A percentile compares a stretch with the other conserved stretches of the same genome.
Evolutionary conservation across 2,888 invertebrate species (phyloP).

Genomic region (Geotrupes spiniger): DNA sequence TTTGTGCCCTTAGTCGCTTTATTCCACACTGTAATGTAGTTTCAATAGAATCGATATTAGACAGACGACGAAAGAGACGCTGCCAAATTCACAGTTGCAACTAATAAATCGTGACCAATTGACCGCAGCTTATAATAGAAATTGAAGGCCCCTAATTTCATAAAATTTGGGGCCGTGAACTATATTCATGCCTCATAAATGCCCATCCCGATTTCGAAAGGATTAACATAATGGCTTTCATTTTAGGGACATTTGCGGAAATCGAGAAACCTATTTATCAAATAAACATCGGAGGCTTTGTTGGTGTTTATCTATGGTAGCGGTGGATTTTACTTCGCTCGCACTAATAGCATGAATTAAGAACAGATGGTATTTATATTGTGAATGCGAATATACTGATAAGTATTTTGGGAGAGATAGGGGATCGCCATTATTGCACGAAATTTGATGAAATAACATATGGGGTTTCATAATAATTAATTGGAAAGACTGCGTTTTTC

Average conservation of each 20-base stretch:
- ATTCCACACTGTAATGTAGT: slow-evolving; percentile 4
- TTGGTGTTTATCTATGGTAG: slow-evolving; percentile 3
- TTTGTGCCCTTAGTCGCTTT: too few species aligned
- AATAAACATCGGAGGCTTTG: slow-evolving; percentile 4
- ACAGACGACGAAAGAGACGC: slow-evolving; percentile 2
- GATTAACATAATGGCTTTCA: slow-evolving; percentile 15
- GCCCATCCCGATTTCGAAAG: slow-evolving; percentile 9
- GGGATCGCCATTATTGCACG: background rate
- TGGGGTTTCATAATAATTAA: background rate
- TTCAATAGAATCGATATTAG: slow-evolving; percentile 5
- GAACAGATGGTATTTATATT: slow-evolving; percentile 2
- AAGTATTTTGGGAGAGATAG: background rate
- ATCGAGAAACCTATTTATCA: slow-evolving; percentile 10
- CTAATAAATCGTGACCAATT: slow-evolving; percentile 12
- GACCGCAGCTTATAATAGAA: background rate
- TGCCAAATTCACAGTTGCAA: slow-evolving; percentile 6
- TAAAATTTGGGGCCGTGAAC: slow-evolving; percentile 3
- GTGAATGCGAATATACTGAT: background rate
- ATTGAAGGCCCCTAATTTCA: slow-evolving; percentile 8
- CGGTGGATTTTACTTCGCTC: slow-evolving; percentile 2
- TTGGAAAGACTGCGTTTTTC: too few species aligned
- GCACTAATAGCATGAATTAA: background rate
- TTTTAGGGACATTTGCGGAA: slow-evolving; percentile 10
- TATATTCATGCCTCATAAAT: slow-evolving; percentile 14
- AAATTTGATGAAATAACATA: background rate